phyloP scores from a whole-genome alignment of 2,888 invertebrate species.

The Tetheella fluctuosa region DNA sequence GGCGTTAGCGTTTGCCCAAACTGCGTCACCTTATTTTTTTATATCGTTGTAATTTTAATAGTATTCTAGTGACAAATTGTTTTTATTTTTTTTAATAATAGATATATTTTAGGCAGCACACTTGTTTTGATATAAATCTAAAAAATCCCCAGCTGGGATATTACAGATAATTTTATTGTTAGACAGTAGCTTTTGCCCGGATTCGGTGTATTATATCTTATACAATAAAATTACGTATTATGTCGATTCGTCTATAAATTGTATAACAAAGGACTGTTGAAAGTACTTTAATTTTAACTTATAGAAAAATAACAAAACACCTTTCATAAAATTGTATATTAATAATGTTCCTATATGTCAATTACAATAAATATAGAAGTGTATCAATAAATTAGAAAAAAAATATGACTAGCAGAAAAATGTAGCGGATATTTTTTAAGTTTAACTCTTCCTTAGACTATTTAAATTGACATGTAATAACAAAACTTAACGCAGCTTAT shows the following conservation, averaged over 20 bases:
- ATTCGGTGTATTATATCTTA: background rate
- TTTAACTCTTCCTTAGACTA: background rate
- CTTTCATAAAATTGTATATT: background rate
- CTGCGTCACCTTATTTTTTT: background rate
- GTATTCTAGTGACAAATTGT: background rate
- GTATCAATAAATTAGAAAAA: background rate
- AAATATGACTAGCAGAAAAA: background rate
- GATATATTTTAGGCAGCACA: background rate
- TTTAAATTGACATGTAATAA: constrained; percentile 3
- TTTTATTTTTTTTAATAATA: background rate
- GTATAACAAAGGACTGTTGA: background rate
- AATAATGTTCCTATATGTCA: background rate
- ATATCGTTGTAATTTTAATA: background rate
- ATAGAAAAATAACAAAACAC: constrained; percentile 5
- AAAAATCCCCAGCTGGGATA: no score
- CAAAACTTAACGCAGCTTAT: background rate
- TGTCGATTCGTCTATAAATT: background rate
- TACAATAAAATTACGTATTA: constrained; percentile 2
- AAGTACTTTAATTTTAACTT: background rate
- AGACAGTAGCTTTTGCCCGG: constrained; percentile 5
- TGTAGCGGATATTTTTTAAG: background rate
- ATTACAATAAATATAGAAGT: background rate
- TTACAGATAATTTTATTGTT: background rate
- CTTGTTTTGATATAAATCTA: background rate
- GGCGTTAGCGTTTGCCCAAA: background rate